These are phyloP conservation scores for Monochamus saltuarius DNA, from an alignment of 1,140 invertebrate species.

Conservation along the genomic window DNA sequence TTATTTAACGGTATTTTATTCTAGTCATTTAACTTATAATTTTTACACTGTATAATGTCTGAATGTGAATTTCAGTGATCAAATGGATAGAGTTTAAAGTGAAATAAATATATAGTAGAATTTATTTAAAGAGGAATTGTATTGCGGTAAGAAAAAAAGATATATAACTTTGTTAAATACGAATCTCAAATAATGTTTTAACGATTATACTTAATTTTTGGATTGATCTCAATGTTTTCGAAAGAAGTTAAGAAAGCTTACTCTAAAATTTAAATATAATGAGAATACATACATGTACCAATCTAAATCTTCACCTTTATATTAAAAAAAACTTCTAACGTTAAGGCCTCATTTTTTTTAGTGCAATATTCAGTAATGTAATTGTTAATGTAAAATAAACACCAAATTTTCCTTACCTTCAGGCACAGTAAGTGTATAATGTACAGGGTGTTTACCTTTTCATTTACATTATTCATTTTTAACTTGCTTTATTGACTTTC, in stretches of 20 bases:
- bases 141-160: slow-evolving; percentile 4
- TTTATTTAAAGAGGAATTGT: slow-evolving; percentile 16
- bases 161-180: slow-evolving; percentile 12
- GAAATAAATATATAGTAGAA: slow-evolving; percentile 17
- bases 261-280: slow-evolving; percentile 19
- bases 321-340: slow-evolving; percentile 3
- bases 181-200: slow-evolving; percentile 3
- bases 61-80: slow-evolving; percentile 11
- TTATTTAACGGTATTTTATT: slow-evolving; percentile 8
- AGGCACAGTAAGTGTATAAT: slow-evolving; percentile 29
- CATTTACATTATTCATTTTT: background rate
- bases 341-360: slow-evolving; percentile 29
- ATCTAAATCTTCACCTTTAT: slow-evolving; percentile 26
- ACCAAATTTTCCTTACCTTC: slow-evolving; percentile 20
- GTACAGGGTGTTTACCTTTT: slow-evolving; percentile 28
- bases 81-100: slow-evolving; percentile 6
- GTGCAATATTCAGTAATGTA: slow-evolving; percentile 20
- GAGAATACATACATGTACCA: slow-evolving; percentile 31
- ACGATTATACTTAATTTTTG: slow-evolving; percentile 12
- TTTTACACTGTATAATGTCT: slow-evolving; percentile 1
- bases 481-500: no score
- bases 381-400: slow-evolving; percentile 14
- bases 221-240: slow-evolving; percentile 30
- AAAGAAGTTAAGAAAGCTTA: slow-evolving; percentile 30
- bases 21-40: slow-evolving; percentile 20